Evolutionary conservation across 2,888 invertebrate genomes (phyloP).

Genomic region (Smittia sp.): DNA sequence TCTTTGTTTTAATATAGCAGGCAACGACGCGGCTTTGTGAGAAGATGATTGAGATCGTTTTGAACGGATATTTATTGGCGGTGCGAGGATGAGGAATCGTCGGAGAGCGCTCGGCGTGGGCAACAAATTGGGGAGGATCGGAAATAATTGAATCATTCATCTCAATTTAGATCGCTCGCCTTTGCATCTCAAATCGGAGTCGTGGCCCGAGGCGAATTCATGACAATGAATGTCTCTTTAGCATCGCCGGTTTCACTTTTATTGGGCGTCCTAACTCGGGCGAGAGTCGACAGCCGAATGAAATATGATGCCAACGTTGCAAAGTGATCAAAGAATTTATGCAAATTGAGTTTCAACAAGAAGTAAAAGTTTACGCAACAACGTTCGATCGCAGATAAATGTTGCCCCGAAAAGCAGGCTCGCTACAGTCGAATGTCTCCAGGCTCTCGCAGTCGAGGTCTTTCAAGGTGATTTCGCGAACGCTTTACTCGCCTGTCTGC

Average conservation of each 20-base stretch:
- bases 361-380: slow-evolving; percentile 13
- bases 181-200: background rate
- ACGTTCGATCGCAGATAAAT: slow-evolving; percentile 5
- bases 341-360: slow-evolving; percentile 10
- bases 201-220: background rate
- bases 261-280: background rate
- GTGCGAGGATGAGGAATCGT: slow-evolving; percentile 16
- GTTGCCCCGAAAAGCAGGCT: background rate
- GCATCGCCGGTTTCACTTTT: background rate
- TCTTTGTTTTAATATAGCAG: slow-evolving; percentile 22
- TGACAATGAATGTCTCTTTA: slow-evolving; percentile 40
- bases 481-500: background rate
- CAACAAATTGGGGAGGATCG: slow-evolving; percentile 30
- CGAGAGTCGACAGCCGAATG: background rate
- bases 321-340: slow-evolving; percentile 10
- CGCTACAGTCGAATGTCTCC: slow-evolving; percentile 3
- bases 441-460: background rate
- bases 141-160: slow-evolving; percentile 41
- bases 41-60: slow-evolving; percentile 36
- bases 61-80: slow-evolving; percentile 20
- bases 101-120: background rate
- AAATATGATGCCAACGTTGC: slow-evolving; percentile 3
- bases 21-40: slow-evolving; percentile 5
- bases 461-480: background rate
- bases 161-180: slow-evolving; percentile 32